Evolutionary conservation across 2,113 vertebrate genomes (phyloP).

Genomic region (Mungos mungo): DNA sequence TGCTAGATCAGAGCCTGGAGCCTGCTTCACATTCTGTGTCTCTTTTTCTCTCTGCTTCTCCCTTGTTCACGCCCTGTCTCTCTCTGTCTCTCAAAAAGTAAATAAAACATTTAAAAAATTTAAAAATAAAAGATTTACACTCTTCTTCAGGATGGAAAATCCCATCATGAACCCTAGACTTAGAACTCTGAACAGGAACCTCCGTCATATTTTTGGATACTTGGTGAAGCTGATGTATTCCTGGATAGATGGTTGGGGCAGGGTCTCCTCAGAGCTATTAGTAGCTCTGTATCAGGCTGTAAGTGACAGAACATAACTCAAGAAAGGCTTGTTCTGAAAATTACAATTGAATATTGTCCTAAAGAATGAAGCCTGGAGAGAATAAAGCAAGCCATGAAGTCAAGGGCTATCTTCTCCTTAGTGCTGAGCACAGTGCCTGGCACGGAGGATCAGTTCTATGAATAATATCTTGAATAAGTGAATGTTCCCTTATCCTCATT

Average conservation of each 20-base stretch:
- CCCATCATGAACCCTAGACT: not conserved
- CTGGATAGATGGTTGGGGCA: not conserved
- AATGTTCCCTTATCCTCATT: not conserved
- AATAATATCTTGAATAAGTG: not conserved
- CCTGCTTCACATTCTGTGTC: no score
- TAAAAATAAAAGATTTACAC: not conserved
- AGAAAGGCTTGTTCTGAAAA: not conserved
- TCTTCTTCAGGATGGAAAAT: slow-evolving; percentile 42
- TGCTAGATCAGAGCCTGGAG: no score
- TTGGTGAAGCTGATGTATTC: not conserved
- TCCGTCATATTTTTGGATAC: not conserved
- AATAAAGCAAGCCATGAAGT: not conserved
- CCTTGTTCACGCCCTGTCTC: no score
- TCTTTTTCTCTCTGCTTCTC: no score
- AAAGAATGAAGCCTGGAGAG: not conserved
- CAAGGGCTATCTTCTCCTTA: not conserved
- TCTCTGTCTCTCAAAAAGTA: no score
- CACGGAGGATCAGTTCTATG: not conserved
- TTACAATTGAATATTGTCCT: not conserved
- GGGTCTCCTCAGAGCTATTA: not conserved
- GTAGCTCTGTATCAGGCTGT: not conserved
- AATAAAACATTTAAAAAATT: no score
- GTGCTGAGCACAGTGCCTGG: not conserved
- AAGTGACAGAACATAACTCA: not conserved
- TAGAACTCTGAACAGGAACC: not conserved